phyloP scores from a whole-genome alignment of 2,113 vertebrate species.

The Malurus melanocephalus region DNA sequence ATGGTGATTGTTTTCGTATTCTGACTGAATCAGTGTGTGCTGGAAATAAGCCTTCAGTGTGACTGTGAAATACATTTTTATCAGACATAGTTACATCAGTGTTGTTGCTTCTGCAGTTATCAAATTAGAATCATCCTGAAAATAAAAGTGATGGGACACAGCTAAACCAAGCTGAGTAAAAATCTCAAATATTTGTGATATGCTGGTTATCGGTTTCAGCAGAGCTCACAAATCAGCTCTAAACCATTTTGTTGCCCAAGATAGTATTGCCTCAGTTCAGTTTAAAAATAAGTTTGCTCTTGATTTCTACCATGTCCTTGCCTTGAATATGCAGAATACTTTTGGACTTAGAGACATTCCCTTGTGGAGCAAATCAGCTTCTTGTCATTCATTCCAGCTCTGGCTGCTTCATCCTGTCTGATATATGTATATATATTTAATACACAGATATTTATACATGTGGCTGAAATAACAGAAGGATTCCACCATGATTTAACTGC shows the following conservation, averaged over 20 bases:
- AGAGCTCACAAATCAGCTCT: not conserved
- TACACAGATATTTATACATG: not conserved
- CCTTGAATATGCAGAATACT: not conserved
- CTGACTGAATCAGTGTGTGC: not conserved
- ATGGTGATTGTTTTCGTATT: not conserved
- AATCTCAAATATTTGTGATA: not conserved
- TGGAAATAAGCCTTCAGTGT: not conserved
- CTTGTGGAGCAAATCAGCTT: not conserved
- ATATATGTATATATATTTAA: not conserved
- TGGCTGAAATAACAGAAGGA: not conserved
- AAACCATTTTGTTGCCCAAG: not conserved
- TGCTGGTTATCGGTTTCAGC: not conserved
- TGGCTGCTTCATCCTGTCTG: not conserved
- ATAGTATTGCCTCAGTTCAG: not conserved
- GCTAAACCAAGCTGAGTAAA: not conserved
- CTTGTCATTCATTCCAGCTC: not conserved
- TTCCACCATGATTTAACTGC: not conserved
- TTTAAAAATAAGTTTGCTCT: not conserved
- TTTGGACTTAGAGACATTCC: not conserved
- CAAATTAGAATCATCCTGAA: not conserved
- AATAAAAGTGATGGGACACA: not conserved
- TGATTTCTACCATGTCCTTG: not conserved
- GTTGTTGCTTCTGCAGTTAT: not conserved
- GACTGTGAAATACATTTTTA: not conserved
- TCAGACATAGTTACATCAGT: not conserved